Conservation (phyloP, 2,888 invertebrate genomes). For the Erpobdella octoculata region DNA sequence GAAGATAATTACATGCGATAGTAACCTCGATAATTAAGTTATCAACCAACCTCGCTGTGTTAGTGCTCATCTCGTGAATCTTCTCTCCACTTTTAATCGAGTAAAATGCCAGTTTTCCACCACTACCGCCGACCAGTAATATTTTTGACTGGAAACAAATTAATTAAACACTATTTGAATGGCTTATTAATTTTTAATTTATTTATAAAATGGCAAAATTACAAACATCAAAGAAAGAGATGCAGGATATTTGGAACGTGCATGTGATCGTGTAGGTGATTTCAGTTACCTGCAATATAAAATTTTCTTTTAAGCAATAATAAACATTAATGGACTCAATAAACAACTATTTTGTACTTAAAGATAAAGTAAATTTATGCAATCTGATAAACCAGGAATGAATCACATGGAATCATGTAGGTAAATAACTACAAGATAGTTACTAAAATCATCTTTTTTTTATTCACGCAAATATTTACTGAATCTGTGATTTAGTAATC, state of each 20-base stretch:
- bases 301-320: too few relatives aligned
- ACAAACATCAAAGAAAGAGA: background rate
- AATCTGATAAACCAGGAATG: background rate
- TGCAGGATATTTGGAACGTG: background rate
- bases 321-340: background rate
- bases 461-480: too few relatives aligned
- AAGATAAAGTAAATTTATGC: background rate
- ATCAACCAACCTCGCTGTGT: conserved; percentile 41
- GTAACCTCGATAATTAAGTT: conserved; percentile 13
- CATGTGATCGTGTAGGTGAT: background rate
- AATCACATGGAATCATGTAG: background rate
- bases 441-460: too few relatives aligned
- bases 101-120: conserved; percentile 27
- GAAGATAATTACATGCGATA: background rate
- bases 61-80: conserved; percentile 38
- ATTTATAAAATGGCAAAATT: background rate
- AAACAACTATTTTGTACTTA: background rate
- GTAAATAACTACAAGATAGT: too few relatives aligned
- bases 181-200: too few relatives aligned
- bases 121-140: conserved; percentile 67
- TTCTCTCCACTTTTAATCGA: conserved; percentile 36
- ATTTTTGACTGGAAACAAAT: conserved; percentile 27
- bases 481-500: too few relatives aligned
- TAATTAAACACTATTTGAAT: too few relatives aligned
- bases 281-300: background rate